Evolutionary conservation across 2,888 invertebrate species (phyloP), one percentile per base, ranked within the genome.

Genomic region (Epirrita christyi): DNA sequence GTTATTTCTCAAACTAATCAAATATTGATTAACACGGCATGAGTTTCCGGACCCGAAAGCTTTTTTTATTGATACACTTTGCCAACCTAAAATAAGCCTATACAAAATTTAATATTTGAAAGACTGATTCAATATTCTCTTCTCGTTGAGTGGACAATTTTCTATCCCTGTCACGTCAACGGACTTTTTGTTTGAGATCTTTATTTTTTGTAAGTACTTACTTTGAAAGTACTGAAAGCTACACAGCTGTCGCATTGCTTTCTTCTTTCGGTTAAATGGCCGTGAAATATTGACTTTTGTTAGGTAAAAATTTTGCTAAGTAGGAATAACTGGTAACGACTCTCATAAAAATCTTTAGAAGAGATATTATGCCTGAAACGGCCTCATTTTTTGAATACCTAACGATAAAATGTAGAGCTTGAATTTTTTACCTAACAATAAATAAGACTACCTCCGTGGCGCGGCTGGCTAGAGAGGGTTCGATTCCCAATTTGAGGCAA

Each of bases 141-240:
- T 61, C 54, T 53, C 63, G 63, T 63, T 63, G 59, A 49, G 48
- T 52, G 48, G 50, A 54, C 55, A 54, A 63, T 63, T 65, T 59
- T 51, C 59, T 40, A 59, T 55, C 63, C 59, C 37, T 47, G 61
- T 61, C 65, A 65, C 65, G 63, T 63, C 63, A 61, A 59, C 49
- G 42, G 41, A 59, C 61, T 63, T 63, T 62, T 65, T 65, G 61
- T 63, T 62, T 49, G 54, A 56, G 50, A 52, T 52, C 52, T 59
- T 54, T 53, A 59, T 57, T 61, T 62, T 65, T 63, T 56, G 54
- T 48, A 13, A 55, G 59, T 57, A 46, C 55, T 43, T 44, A 47
- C 21, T 3, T 2, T 21, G 21, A 21, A 21, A 2, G 21, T 3
- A 21, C 2, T 4, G 21, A 21, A 21, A 59, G 56, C 45, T 50